phyloP scores from a whole-genome alignment of 2,888 invertebrate species.

The Myopa tessellatipennis region DNA sequence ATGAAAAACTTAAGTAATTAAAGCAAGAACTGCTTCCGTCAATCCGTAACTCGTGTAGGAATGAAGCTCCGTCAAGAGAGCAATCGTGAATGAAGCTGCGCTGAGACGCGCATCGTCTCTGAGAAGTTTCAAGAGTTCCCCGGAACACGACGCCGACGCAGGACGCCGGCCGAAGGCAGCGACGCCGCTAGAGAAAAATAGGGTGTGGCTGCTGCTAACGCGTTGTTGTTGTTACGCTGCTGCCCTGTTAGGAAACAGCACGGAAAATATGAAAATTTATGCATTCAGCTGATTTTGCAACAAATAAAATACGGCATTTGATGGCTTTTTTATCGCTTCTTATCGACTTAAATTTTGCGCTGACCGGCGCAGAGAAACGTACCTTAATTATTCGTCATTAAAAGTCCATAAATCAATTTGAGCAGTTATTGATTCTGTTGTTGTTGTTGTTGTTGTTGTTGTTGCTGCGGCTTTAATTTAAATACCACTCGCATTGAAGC shows the following conservation, averaged over 20 bases:
- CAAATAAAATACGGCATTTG: neutral
- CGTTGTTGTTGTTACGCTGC: neutral
- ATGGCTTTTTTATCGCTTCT: too few species aligned
- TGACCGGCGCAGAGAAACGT: too few species aligned
- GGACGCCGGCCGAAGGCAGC: neutral
- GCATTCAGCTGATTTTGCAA: neutral
- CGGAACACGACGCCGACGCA: too few species aligned
- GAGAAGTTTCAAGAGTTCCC: too few species aligned
- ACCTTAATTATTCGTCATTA: constrained; percentile 3
- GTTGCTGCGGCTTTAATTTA: neutral
- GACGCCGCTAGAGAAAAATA: neutral
- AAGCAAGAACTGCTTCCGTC: too few species aligned
- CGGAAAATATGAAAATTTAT: neutral
- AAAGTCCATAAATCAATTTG: constrained; percentile 1
- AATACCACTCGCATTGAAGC: neutral
- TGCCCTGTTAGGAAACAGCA: too few species aligned
- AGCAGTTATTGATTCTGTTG: constrained; percentile 3
- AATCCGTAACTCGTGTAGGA: too few species aligned
- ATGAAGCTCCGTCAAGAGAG: neutral
- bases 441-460: constrained; percentile 26
- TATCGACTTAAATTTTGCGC: too few species aligned
- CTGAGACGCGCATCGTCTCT: too few species aligned
- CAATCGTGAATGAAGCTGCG: neutral
- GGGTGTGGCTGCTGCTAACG: neutral
- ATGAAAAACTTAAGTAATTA: neutral